These are phyloP conservation scores for Zeugodacus cucurbitae DNA, from an alignment of 1,140 invertebrate genomes.

Conservation along the genomic window DNA sequence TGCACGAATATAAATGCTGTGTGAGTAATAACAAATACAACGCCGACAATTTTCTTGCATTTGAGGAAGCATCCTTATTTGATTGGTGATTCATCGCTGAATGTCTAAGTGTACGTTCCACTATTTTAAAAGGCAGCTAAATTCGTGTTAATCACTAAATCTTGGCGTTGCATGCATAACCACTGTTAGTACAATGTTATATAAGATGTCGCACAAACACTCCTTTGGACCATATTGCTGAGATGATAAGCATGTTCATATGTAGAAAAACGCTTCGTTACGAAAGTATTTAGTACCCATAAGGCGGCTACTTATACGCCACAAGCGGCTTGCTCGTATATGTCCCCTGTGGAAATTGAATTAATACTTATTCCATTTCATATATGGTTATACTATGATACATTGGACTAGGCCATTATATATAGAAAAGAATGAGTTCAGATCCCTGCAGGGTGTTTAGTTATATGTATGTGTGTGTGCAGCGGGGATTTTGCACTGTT, in stretches of 20 bases:
- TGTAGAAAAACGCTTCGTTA: too few species aligned
- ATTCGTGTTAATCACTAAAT: slow-evolving; percentile 31
- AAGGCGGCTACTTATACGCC: too few species aligned
- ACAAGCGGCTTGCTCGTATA: neutral
- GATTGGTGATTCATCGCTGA: neutral
- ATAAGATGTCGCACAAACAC: neutral
- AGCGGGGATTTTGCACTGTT: neutral
- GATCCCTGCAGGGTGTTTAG: too few species aligned
- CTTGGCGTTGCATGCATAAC: neutral
- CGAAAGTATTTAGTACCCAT: too few species aligned
- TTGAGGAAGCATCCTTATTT: too few species aligned
- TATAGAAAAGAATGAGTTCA: neutral
- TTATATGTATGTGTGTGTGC: too few species aligned
- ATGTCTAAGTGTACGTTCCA: neutral
- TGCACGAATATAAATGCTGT: too few species aligned
- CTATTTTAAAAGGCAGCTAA: neutral
- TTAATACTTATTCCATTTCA: neutral
- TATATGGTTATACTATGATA: neutral
- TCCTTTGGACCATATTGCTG: neutral
- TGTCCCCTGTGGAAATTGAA: neutral
- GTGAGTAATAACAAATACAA: too few species aligned
- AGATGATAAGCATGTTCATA: neutral
- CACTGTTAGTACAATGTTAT: neutral
- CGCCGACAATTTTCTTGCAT: neutral
- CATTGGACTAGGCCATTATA: neutral